phyloP scores from a whole-genome alignment of 2,888 invertebrate species.

The Torymus aiolomorphi region DNA sequence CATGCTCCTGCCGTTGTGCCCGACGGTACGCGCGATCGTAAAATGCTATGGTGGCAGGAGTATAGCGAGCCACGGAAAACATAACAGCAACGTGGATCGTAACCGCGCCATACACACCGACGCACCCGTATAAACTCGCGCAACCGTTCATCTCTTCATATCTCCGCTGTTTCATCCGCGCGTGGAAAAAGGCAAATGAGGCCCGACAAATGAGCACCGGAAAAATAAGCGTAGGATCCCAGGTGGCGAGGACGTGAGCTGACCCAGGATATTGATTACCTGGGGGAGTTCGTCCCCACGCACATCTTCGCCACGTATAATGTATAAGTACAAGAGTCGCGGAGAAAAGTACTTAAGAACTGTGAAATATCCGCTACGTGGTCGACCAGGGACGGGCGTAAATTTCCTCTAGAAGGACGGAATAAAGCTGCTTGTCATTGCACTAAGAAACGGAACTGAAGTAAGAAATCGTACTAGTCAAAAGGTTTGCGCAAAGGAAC shows the following conservation, averaged over 20 bases:
- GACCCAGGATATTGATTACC: conserved; percentile 41
- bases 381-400: conserved; percentile 1
- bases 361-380: conserved; percentile 35
- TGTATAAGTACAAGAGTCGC: neutral
- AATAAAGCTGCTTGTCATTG: neutral
- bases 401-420: neutral
- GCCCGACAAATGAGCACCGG: conserved; percentile 11
- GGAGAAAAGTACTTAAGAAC: conserved; percentile 40
- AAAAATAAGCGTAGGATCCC: neutral
- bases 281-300: conserved; percentile 32
- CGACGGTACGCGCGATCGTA: conserved; percentile 21
- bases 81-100: conserved; percentile 1
- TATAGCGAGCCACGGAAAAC: neutral
- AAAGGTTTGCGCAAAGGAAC: neutral
- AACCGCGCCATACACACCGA: neutral
- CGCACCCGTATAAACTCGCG: neutral
- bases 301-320: neutral
- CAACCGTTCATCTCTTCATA: too few species aligned
- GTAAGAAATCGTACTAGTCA: neutral
- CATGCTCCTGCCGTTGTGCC: conserved; percentile 34
- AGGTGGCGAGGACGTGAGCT: neutral
- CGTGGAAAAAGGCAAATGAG: neutral
- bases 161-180: too few species aligned
- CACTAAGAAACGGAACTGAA: conserved; percentile 19
- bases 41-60: conserved; percentile 4